phyloP scores from a whole-genome alignment of 2,797 vertebrate genomes.

The Eulemur albifrons region DNA sequence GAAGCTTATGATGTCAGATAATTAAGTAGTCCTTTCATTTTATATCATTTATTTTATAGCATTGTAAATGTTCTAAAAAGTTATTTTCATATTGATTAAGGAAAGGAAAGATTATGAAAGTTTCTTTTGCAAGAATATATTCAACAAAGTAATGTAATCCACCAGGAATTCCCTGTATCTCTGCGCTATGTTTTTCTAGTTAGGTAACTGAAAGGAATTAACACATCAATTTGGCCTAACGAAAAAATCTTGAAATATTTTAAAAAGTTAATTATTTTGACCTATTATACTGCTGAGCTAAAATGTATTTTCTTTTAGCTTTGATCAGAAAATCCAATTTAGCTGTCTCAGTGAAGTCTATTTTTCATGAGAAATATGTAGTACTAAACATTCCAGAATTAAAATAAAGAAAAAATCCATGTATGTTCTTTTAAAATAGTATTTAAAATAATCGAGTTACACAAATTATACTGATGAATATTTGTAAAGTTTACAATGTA shows the following conservation, averaged over 20 bases:
- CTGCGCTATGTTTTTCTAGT: conserved; percentile 36
- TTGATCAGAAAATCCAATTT: conserved; percentile 67
- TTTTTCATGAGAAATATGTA: conserved; percentile 41
- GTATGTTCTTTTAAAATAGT: conserved; percentile 32
- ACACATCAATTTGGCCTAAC: conserved; percentile 29
- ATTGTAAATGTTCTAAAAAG: background rate
- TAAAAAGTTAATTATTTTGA: conserved; percentile 63
- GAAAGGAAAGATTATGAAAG: background rate
- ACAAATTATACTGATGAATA: background rate
- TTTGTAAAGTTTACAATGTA: background rate
- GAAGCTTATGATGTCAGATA: background rate
- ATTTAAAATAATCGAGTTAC: background rate
- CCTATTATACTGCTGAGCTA: conserved; percentile 46
- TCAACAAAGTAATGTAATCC: background rate
- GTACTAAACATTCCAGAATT: conserved; percentile 63
- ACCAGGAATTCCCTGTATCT: background rate
- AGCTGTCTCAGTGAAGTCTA: conserved; percentile 38
- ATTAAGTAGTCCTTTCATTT: background rate
- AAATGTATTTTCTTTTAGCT: conserved; percentile 65
- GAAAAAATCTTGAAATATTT: conserved; percentile 46
- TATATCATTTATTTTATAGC: background rate
- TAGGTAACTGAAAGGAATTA: conserved; percentile 47
- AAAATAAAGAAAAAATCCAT: background rate
- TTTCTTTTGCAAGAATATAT: conserved; percentile 19
- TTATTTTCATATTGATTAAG: conserved; percentile 19